phyloP scores from a whole-genome alignment of 2,797 vertebrate genomes.

The Rhynchotus rufescens region DNA sequence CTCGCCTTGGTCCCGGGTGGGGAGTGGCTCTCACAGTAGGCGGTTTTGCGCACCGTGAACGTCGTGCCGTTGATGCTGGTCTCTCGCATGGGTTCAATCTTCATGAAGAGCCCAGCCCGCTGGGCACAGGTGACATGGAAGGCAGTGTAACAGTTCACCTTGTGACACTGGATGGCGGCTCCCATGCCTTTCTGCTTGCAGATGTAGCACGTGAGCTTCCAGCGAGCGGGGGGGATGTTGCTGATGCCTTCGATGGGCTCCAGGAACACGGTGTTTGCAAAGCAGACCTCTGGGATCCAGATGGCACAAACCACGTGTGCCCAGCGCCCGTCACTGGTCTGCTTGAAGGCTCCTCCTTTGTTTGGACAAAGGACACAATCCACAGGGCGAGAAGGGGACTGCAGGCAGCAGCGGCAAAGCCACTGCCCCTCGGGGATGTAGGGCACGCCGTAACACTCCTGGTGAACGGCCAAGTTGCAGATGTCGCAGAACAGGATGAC shows the following conservation, averaged over 20 bases:
- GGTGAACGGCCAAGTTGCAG: slow-evolving; percentile 97
- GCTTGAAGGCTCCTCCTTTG: slow-evolving; percentile 97
- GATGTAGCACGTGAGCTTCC: slow-evolving; percentile 97
- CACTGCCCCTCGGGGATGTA: slow-evolving; percentile 98
- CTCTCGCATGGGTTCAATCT: slow-evolving; percentile 96
- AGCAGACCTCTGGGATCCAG: slow-evolving; percentile 99
- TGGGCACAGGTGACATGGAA: slow-evolving; percentile 98
- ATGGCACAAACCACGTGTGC: slow-evolving; percentile 99
- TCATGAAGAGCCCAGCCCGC: slow-evolving; percentile 96
- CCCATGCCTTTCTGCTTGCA: slow-evolving; percentile 96
- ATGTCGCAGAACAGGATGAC: slow-evolving; percentile 98
- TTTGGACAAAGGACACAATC: slow-evolving; percentile 98
- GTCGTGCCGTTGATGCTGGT: slow-evolving; percentile 92
- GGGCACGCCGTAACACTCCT: slow-evolving; percentile 98
- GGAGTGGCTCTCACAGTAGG: slow-evolving; percentile 93
- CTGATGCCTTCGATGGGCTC: slow-evolving; percentile 97
- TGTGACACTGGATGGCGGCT: slow-evolving; percentile 98
- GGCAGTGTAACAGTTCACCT: slow-evolving; percentile 97
- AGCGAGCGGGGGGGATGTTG: slow-evolving; percentile 94
- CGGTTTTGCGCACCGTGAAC: slow-evolving; percentile 97
- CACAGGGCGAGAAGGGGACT: slow-evolving; percentile 94
- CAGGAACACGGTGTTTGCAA: slow-evolving; percentile 97
- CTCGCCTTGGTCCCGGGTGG: slow-evolving; percentile 78
- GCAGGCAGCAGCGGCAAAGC: slow-evolving; percentile 97
- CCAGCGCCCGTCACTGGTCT: slow-evolving; percentile 97